These are phyloP conservation scores for Lepidurus arcticus DNA, from an alignment of 1,140 invertebrate species.

Conservation along the genomic window DNA sequence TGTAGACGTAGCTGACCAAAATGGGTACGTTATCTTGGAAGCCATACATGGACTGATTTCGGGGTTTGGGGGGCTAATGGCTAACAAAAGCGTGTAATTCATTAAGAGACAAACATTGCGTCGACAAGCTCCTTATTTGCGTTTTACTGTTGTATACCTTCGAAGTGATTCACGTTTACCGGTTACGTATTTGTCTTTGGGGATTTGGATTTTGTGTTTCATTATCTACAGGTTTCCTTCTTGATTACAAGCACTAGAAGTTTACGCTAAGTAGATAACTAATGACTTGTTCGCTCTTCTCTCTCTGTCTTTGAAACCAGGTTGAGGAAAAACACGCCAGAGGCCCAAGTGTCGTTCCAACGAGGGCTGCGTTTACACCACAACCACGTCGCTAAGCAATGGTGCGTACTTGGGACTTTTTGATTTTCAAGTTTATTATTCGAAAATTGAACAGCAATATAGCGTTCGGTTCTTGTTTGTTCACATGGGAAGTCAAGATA, in stretches of 20 bases:
- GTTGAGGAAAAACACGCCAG: neutral
- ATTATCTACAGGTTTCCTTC: neutral
- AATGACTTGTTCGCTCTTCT: conserved; percentile 3
- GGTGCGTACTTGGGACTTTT: neutral
- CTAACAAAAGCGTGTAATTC: neutral
- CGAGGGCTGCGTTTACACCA: neutral
- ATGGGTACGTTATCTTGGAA: neutral
- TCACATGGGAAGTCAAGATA: no score
- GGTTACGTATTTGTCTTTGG: neutral
- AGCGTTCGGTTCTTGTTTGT: no score
- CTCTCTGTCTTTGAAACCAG: neutral
- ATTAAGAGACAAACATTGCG: neutral
- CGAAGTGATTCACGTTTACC: neutral
- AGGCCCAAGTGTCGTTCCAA: neutral
- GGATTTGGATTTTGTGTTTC: neutral
- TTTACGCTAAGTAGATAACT: neutral
- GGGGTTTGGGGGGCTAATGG: neutral
- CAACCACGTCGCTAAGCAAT: neutral
- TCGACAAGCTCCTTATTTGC: neutral
- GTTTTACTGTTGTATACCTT: neutral
- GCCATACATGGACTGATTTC: neutral
- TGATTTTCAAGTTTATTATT: no score
- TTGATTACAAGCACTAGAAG: neutral
- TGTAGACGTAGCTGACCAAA: conserved; percentile 13
- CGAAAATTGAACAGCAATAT: no score